Base-by-base conservation (phyloP, 2,888 invertebrate species). In the Chelonus formosanus region DNA sequence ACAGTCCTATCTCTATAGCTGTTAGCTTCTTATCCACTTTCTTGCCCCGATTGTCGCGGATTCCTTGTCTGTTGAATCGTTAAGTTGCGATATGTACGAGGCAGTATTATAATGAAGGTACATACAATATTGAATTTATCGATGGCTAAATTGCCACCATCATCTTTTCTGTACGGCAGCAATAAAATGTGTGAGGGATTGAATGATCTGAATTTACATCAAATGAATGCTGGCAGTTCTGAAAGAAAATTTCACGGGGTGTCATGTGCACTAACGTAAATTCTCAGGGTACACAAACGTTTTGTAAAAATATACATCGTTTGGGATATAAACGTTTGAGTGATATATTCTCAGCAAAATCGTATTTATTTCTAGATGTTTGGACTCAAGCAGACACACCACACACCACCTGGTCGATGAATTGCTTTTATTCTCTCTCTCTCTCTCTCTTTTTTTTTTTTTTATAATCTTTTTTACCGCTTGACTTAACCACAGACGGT, bases 21-120 rank as follows among this genome's bases (percentile, higher is more conserved):
- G 61, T 62, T 53, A 62, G 69, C 57, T 68, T 67, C 65, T 65
- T 65, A 70, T 67, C 64, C 57, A 62, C 52, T 53, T 66, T 66
- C 66, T 66, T 66, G 66, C 66, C 47, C 64, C 65, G 67, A 67
- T 69, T 61, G 58, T 35, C 35, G 63, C 36, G 60, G 53, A 68
- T 67, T 65, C 65, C 55, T 47, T 53, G 32, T 10, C 44, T 50
- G 48, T 35, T 55, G 47, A 47, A 58, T 63, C 63, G 63, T 65
- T 47, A 53, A 69, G 63, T 54, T 55, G 52, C 52, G 52, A 68
- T 61, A 66, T 52, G 66, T 61, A 61, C 64, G 50, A 10, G 35
- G 40, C 3, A 34, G 47, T 20, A 20, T 20, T 20, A 40, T 40
- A 6, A 40, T 4, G 40, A 3, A 4, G 4, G 40, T 3, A 40